Conservation (phyloP, 2,888 invertebrate genomes). For the Shargacucullia verbasci region DNA sequence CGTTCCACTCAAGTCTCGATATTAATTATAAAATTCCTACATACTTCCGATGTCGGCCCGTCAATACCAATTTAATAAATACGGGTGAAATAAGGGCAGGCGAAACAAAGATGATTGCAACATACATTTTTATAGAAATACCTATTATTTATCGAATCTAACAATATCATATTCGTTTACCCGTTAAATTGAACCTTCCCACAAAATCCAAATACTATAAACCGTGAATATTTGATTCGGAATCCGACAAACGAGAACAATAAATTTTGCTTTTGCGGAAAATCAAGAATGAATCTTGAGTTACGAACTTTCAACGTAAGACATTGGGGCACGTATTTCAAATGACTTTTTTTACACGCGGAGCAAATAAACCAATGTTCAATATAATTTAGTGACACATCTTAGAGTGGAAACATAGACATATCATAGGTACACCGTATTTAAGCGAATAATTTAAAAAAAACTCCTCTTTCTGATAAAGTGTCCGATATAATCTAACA, state of each 20-base stretch:
- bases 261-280: slow-evolving; percentile 14
- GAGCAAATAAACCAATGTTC: slow-evolving; percentile 19
- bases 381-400: slow-evolving; percentile 27
- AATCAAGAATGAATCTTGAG: slow-evolving; percentile 25
- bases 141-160: slow-evolving; percentile 16
- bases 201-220: slow-evolving; percentile 25
- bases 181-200: slow-evolving; percentile 20
- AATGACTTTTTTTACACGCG: slow-evolving; percentile 11
- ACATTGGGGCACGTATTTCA: slow-evolving; percentile 40
- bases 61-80: no score
- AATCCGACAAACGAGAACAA: slow-evolving; percentile 20
- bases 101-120: slow-evolving; percentile 11
- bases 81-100: no score
- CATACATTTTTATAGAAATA: slow-evolving; percentile 26
- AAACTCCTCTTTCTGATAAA: no score
- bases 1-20: neutral
- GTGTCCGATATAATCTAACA: no score
- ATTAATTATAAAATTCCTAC: neutral
- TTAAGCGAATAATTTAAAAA: no score
- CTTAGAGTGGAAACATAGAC: slow-evolving; percentile 15
- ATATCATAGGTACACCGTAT: no score
- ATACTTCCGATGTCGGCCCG: slow-evolving; percentile 3
- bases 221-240: slow-evolving; percentile 35
- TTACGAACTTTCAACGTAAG: slow-evolving; percentile 14
- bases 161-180: slow-evolving; percentile 21